Percentiles rank a stretch among this genome's conserved stretches.
Evolutionary conservation across 23 tunicate genomes (phyloP).

Genomic region (Styela plicata): DNA sequence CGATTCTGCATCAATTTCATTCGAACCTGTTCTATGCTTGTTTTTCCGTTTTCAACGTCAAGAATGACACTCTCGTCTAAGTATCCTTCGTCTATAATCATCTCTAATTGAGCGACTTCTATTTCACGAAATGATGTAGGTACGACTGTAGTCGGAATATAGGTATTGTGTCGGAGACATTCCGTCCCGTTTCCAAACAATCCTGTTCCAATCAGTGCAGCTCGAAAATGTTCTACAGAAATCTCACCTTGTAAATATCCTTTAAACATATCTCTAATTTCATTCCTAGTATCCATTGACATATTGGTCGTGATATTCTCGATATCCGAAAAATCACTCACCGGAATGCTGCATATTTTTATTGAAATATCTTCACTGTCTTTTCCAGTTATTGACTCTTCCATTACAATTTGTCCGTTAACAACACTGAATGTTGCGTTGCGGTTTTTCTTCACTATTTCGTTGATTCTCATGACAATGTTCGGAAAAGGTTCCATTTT

Average conservation of each 20-base stretch:
- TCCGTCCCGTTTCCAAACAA: not conserved
- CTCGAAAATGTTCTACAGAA: not conserved
- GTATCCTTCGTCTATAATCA: slow-evolving; percentile 5
- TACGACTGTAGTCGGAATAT: not conserved
- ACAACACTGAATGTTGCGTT: not conserved
- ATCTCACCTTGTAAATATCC: not conserved
- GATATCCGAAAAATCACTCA: not conserved
- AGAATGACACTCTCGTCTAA: not conserved
- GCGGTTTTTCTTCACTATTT: not conserved
- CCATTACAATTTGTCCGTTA: not conserved
- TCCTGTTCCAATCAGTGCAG: not conserved
- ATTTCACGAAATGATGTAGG: not conserved
- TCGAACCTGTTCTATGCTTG: slow-evolving; percentile 42
- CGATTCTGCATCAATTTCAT: slow-evolving; percentile 36
- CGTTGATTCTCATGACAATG: not conserved
- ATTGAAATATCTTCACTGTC: not conserved
- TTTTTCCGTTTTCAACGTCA: slow-evolving; percentile 34
- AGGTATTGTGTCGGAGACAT: not conserved
- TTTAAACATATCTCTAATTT: not conserved
- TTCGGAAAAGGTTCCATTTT: not conserved
- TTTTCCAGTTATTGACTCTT: not conserved
- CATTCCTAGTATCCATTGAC: not conserved
- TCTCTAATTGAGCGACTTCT: not conserved
- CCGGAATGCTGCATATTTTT: not conserved
- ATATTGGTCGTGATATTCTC: not conserved